phyloP scores from a whole-genome alignment of 2,113 vertebrate genomes.

The Hippocampus abdominalis region DNA sequence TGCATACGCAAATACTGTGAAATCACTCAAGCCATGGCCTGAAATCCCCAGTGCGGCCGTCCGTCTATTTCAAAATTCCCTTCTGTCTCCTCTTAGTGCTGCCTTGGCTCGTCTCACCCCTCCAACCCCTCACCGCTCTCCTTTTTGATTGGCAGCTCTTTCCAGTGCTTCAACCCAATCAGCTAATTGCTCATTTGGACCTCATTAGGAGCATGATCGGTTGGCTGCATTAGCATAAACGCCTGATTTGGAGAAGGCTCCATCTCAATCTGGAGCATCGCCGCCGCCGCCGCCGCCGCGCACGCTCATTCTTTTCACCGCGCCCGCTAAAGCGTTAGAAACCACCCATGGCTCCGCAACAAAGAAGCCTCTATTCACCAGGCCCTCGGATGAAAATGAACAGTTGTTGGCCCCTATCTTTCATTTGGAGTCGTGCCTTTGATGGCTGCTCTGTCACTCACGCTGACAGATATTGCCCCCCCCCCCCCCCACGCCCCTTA shows the following conservation, averaged over 20 bases:
- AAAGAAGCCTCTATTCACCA: constrained; percentile 39
- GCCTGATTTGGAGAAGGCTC: constrained; percentile 35
- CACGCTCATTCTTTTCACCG: constrained; percentile 37
- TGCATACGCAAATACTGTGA: background rate
- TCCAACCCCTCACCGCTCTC: constrained; percentile 6
- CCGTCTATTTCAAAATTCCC: constrained; percentile 13
- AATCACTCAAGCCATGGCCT: background rate
- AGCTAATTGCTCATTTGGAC: constrained; percentile 63
- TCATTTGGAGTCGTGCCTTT: constrained; percentile 42
- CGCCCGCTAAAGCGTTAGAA: constrained; percentile 37
- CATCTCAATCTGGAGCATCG: constrained; percentile 31
- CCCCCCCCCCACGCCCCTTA: constrained; percentile 6
- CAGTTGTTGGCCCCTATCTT: constrained; percentile 55
- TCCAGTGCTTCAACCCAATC: constrained; percentile 48
- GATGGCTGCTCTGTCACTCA: constrained; percentile 51
- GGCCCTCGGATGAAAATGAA: constrained; percentile 27
- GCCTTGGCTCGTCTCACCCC: background rate
- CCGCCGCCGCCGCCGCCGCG: too few relatives aligned
- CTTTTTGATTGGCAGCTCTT: constrained; percentile 50
- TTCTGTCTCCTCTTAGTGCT: background rate
- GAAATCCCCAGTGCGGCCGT: background rate
- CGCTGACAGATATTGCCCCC: constrained; percentile 61
- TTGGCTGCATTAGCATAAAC: constrained; percentile 56
- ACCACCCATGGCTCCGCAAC: constrained; percentile 45
- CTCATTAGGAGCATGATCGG: constrained; percentile 52